Evolutionary conservation across 2,888 invertebrate species (phyloP).

Genomic region (Crossocerus cetratus): DNA sequence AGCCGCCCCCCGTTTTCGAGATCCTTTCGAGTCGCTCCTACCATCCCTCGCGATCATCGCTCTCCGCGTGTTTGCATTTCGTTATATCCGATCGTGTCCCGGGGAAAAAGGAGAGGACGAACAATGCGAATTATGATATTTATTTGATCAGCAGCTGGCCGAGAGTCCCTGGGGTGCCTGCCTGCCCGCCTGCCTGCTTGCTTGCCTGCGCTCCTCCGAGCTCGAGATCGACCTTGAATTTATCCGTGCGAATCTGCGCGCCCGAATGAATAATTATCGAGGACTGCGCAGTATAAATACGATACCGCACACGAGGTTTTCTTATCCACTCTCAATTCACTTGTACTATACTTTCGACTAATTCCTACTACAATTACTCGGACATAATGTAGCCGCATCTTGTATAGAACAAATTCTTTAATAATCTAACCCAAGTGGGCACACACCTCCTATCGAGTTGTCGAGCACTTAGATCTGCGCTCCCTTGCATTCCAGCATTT

Average conservation of each 20-base stretch:
- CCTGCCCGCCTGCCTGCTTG: too few species aligned
- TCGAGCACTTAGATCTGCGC: too few species aligned
- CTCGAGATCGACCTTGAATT: conserved; percentile 56
- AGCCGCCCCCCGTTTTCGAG: conserved; percentile 3
- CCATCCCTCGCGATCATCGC: conserved; percentile 61
- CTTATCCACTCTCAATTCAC: conserved; percentile 12
- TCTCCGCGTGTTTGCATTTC: conserved; percentile 73
- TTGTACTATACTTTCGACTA: too few species aligned
- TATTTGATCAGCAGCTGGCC: conserved; percentile 71
- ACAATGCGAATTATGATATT: conserved; percentile 76
- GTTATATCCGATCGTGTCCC: conserved; percentile 74
- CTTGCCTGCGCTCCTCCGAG: conserved; percentile 53
- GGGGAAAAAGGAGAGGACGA: conserved; percentile 62
- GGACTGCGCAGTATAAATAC: conserved; percentile 53
- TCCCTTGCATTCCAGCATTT: too few species aligned
- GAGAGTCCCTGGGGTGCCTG: conserved; percentile 50
- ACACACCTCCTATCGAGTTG: too few species aligned
- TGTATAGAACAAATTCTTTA: too few species aligned
- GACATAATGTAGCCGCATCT: too few species aligned
- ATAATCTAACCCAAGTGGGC: too few species aligned
- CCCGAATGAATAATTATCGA: conserved; percentile 59
- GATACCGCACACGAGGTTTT: conserved; percentile 48
- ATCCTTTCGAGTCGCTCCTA: conserved; percentile 37
- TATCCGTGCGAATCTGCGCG: conserved; percentile 51
- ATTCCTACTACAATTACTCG: too few species aligned